A percentile compares a stretch with the other conserved stretches of the same genome.
These are phyloP conservation scores for Bicyclus anynana DNA, from an alignment of 1,140 invertebrate genomes.

Conservation along the genomic window DNA sequence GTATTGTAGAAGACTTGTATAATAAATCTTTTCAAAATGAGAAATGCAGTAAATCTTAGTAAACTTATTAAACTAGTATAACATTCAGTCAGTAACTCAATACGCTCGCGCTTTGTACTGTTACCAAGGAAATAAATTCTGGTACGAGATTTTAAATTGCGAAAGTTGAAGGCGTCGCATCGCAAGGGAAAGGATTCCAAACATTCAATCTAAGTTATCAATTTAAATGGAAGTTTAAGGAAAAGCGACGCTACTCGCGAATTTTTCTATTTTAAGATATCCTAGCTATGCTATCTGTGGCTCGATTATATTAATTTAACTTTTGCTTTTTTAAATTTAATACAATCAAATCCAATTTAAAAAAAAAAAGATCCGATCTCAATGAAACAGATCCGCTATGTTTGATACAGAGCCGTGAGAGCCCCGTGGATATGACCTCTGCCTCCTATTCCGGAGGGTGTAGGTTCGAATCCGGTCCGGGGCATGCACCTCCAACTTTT, in stretches of 20 bases:
- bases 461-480: too few relatives aligned
- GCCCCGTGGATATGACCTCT: too few relatives aligned
- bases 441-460: too few relatives aligned
- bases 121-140: background rate
- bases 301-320: too few relatives aligned
- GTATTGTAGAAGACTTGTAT: too few relatives aligned
- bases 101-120: background rate
- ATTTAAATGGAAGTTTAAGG: constrained; percentile 6
- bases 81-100: background rate
- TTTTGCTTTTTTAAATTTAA: too few relatives aligned
- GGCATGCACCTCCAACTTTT: too few relatives aligned
- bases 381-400: too few relatives aligned
- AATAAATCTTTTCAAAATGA: background rate
- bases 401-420: too few relatives aligned
- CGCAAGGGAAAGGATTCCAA: constrained; percentile 3
- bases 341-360: too few relatives aligned
- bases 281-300: too few relatives aligned
- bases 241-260: background rate
- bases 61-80: background rate
- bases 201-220: constrained; percentile 10
- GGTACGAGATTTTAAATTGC: constrained; percentile 1
- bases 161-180: background rate
- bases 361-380: too few relatives aligned
- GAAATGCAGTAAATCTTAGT: background rate
- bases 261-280: constrained; percentile 1